A percentile compares a stretch with the other conserved stretches of the same genome.
Conservation (phyloP, 2,888 invertebrate genomes). For the Spilarctia lutea region DNA sequence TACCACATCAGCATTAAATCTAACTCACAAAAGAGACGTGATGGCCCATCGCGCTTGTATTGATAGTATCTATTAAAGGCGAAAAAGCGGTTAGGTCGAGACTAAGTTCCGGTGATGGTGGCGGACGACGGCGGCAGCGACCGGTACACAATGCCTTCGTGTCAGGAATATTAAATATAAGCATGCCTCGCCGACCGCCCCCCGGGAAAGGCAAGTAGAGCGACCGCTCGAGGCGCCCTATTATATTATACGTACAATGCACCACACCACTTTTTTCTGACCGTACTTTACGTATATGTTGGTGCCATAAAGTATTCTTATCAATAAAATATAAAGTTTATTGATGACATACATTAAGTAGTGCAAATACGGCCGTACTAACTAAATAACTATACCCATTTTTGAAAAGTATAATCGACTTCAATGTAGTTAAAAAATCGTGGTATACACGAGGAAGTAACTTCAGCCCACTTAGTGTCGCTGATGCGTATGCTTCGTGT, state of each 20-base stretch:
- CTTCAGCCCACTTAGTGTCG: no score
- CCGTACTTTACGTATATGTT: not conserved
- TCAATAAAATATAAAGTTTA: not conserved
- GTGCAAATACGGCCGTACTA: no score
- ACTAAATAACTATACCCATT: no score
- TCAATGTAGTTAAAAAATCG: no score
- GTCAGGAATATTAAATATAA: slow-evolving; percentile 66
- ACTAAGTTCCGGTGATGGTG: slow-evolving; percentile 72
- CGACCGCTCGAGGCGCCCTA: slow-evolving; percentile 48
- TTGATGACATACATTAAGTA: no score
- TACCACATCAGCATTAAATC: slow-evolving; percentile 14
- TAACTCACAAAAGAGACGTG: slow-evolving; percentile 36
- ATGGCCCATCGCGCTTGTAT: slow-evolving; percentile 58
- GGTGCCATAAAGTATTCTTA: not conserved
- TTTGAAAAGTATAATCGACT: no score
- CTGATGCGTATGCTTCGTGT: no score
- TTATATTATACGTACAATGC: slow-evolving; percentile 21
- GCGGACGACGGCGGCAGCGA: slow-evolving; percentile 60
- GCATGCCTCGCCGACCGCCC: slow-evolving; percentile 48
- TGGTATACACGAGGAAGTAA: no score
- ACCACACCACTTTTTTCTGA: slow-evolving; percentile 17
- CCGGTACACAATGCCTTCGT: slow-evolving; percentile 51
- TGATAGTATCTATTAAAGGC: slow-evolving; percentile 70
- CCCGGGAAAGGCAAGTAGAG: slow-evolving; percentile 57
- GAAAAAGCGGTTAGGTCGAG: slow-evolving; percentile 67